phyloP scores from a whole-genome alignment of 2,888 invertebrate species.

The Stictocephala bisonia region DNA sequence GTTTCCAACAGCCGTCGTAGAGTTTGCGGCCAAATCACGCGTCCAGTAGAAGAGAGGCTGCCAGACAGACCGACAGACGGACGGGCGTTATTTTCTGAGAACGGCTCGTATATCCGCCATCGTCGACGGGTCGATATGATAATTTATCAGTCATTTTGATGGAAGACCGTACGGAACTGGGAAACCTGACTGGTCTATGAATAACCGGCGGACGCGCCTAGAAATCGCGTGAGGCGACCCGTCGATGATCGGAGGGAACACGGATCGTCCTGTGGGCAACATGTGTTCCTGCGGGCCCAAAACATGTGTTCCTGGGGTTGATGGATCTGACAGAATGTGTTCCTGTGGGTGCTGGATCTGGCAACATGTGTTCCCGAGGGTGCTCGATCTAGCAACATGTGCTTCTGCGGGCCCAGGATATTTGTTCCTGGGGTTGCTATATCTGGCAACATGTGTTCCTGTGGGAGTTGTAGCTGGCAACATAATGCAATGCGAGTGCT shows the following conservation, averaged over 20 bases:
- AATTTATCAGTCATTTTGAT: constrained; percentile 37
- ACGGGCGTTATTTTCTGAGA: too few relatives aligned
- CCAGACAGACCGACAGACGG: too few relatives aligned
- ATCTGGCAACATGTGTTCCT: neutral
- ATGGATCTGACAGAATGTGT: neutral
- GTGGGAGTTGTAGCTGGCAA: too few relatives aligned
- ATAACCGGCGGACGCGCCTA: constrained; percentile 24
- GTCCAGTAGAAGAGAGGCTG: too few relatives aligned
- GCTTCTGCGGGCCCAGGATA: neutral
- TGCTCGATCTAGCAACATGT: too few relatives aligned
- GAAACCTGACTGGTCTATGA: constrained; percentile 34
- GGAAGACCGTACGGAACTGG: constrained; percentile 32
- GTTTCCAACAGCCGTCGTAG: too few relatives aligned
- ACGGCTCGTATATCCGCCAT: neutral
- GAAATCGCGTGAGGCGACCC: constrained; percentile 12
- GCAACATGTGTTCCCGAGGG: too few relatives aligned
- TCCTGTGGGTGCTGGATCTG: neutral
- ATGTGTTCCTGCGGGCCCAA: neutral
- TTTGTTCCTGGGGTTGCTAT: neutral
- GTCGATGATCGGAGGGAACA: too few relatives aligned
- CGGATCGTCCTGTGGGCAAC: neutral
- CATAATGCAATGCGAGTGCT: too few relatives aligned
- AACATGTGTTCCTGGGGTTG: neutral
- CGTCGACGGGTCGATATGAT: constrained; percentile 30
- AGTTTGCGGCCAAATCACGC: too few relatives aligned